phyloP scores from a whole-genome alignment of 2,113 vertebrate species.

The Cinclus cinclus region DNA sequence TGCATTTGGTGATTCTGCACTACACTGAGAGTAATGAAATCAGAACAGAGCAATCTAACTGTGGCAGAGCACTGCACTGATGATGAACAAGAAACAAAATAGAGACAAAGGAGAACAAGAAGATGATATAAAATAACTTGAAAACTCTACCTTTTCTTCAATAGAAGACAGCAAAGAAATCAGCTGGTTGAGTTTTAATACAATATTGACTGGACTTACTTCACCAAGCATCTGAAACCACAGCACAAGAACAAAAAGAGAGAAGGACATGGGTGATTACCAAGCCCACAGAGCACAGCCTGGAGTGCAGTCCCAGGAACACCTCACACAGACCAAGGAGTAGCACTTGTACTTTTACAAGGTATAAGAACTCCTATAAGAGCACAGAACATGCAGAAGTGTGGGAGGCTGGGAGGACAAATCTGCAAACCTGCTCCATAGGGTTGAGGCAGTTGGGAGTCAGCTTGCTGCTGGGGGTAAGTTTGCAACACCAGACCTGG shows the following conservation, averaged over 20 bases:
- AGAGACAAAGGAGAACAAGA: not conserved
- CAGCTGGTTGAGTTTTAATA: conserved; percentile 85
- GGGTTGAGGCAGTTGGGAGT: not conserved
- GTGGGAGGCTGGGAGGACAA: not conserved
- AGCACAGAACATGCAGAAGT: not conserved
- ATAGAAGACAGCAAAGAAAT: conserved; percentile 88
- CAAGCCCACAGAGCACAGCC: not conserved
- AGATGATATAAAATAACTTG: not conserved
- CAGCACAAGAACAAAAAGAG: not conserved
- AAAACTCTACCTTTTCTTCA: conserved; percentile 88
- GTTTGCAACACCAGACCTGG: not conserved
- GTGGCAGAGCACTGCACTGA: not conserved
- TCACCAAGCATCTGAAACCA: conserved; percentile 77
- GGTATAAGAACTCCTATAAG: no score
- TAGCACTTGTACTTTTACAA: not conserved
- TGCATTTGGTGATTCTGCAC: not conserved
- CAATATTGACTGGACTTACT: conserved; percentile 73
- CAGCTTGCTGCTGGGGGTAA: not conserved
- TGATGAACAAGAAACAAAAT: not conserved
- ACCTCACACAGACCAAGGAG: not conserved
- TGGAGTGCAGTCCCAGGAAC: not conserved
- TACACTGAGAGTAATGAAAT: not conserved
- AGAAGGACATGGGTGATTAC: not conserved
- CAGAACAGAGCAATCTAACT: not conserved
- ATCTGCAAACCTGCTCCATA: not conserved